Evolutionary conservation across 35 echinoderm and acorn worm genomes (phyloP).

Genomic region (Amphiura filiformis): DNA sequence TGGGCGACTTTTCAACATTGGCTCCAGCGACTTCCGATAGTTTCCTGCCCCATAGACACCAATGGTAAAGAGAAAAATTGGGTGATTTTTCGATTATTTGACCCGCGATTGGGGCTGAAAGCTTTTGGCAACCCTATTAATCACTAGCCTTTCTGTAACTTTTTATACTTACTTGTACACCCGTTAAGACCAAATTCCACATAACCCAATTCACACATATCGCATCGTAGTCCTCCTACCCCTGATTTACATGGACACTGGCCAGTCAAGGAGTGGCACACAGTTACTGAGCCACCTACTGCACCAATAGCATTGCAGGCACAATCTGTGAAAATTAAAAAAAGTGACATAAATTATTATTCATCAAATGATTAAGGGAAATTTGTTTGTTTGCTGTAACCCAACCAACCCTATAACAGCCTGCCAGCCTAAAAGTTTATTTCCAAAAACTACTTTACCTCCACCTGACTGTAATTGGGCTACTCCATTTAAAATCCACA

Average conservation of each 20-base stretch:
- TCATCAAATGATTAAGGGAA: not conserved
- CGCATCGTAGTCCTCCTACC: constrained; percentile 48
- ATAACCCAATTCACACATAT: constrained; percentile 60
- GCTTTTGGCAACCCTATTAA: too few relatives aligned
- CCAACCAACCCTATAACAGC: not conserved
- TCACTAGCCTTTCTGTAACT: not conserved
- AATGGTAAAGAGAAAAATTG: too few relatives aligned
- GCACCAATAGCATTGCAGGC: constrained; percentile 66
- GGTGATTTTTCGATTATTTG: too few relatives aligned
- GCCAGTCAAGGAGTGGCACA: constrained; percentile 63
- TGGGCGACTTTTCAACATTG: not conserved
- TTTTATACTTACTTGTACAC: constrained; percentile 70
- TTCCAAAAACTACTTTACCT: too few relatives aligned
- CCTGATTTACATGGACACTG: constrained; percentile 84
- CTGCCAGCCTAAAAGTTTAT: too few relatives aligned
- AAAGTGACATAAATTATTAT: not conserved
- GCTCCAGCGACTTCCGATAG: too few relatives aligned
- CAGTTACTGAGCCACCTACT: constrained; percentile 20
- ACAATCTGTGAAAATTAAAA: constrained; percentile 57
- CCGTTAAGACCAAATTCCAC: constrained; percentile 56
- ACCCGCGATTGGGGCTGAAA: too few relatives aligned
- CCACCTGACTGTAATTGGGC: too few relatives aligned
- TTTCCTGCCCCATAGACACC: too few relatives aligned
- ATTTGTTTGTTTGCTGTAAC: too few relatives aligned
- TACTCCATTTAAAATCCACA: too few relatives aligned